These are phyloP conservation scores for Caenorhabditis panamensis DNA, from an alignment of 2,888 invertebrate species.

Conservation along the genomic window DNA sequence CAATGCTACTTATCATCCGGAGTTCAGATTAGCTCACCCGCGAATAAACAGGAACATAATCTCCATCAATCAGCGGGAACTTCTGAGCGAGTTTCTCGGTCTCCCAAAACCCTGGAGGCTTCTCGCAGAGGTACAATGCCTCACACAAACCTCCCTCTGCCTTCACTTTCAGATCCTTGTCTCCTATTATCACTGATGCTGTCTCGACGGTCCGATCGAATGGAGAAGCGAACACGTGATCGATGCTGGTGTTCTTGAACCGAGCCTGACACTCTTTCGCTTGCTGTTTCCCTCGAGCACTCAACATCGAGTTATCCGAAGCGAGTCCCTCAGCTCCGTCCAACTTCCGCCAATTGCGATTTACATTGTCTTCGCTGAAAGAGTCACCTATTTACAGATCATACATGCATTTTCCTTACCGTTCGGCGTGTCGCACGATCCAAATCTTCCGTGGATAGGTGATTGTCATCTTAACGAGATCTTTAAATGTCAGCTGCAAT, in stretches of 20 bases:
- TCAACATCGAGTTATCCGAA: constrained; percentile 77
- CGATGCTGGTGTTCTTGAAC: constrained; percentile 71
- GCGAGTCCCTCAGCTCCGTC: constrained; percentile 60
- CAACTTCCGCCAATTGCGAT: constrained; percentile 62
- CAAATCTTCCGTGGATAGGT: constrained; percentile 74
- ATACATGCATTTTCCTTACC: constrained; percentile 58
- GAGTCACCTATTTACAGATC: neutral
- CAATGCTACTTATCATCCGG: neutral
- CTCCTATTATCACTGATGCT: constrained; percentile 69
- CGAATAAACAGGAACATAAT: constrained; percentile 74
- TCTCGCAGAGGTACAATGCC: constrained; percentile 77
- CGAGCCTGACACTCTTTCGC: constrained; percentile 72
- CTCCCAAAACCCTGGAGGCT: constrained; percentile 73
- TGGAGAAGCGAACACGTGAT: constrained; percentile 77
- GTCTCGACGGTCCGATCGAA: constrained; percentile 80
- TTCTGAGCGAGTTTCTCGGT: constrained; percentile 71
- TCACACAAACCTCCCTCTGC: constrained; percentile 78
- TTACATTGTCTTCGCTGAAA: constrained; percentile 70
- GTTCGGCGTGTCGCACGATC: constrained; percentile 78
- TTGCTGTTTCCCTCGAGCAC: constrained; percentile 73
- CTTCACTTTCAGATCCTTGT: constrained; percentile 73
- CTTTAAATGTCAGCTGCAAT: constrained; percentile 26
- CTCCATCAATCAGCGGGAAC: constrained; percentile 71
- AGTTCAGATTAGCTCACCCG: constrained; percentile 49
- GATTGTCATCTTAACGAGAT: constrained; percentile 53